Conservation (phyloP, 2,113 vertebrate species). For the Erinaceus europaeus region DNA sequence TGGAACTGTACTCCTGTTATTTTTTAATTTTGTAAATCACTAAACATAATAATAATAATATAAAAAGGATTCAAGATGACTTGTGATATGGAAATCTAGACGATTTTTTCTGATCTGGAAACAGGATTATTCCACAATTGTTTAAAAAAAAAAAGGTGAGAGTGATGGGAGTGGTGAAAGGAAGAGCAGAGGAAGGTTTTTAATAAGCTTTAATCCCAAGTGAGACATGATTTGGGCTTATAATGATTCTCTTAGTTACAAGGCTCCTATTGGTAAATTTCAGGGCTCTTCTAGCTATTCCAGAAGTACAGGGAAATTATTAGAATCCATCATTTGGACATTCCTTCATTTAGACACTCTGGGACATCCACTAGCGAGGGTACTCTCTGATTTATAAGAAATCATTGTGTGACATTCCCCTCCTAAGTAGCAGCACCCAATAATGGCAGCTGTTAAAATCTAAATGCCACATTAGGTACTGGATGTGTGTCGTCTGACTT, state of each 20-base stretch:
- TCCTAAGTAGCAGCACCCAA: accelerated
- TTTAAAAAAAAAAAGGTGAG: too few relatives aligned
- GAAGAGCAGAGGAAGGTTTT: neutral
- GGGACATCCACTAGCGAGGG: neutral
- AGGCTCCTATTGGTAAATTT: neutral
- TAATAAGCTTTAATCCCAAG: neutral
- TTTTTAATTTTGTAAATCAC: too few relatives aligned
- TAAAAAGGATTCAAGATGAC: neutral
- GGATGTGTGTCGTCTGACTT: too few relatives aligned
- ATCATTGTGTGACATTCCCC: neutral
- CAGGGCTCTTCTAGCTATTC: neutral
- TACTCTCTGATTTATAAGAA: neutral
- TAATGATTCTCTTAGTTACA: neutral
- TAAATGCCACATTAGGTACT: neutral
- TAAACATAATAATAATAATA: too few relatives aligned
- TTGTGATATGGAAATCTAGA: neutral
- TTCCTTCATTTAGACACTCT: neutral
- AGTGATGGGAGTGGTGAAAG: too few relatives aligned
- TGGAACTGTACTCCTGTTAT: too few relatives aligned
- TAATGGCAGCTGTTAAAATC: neutral
- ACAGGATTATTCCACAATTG: too few relatives aligned
- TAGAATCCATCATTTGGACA: neutral
- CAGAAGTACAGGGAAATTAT: neutral
- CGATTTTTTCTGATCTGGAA: neutral
- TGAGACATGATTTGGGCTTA: neutral